Base-by-base conservation (phyloP, 2,888 invertebrate genomes). In the Mesorhabditis spiculigera region DNA sequence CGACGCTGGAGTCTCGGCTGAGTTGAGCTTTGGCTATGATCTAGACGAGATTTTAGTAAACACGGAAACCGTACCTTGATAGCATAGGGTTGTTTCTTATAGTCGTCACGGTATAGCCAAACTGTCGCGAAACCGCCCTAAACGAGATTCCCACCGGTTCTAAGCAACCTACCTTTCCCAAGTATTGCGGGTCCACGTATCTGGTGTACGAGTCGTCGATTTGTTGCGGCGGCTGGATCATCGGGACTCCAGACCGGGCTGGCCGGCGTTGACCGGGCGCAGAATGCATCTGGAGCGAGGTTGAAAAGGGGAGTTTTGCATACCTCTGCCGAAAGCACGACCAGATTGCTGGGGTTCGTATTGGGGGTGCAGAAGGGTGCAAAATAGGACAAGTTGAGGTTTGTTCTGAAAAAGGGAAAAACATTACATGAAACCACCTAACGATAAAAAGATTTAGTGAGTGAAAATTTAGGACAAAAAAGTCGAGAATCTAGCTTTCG, bases 41-140 rank as follows among this genome's bases (percentile, higher is more conserved):
- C 58, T 50, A 50, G n/a, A 50, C 58, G 58, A 50, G n/a, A 50
- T 50, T 50, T n/a, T 10, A 50, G n/a, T 10, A 50, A 50, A 13
- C 58, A 50, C n/a, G 10, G n/a, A 50, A 50, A 50, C 10, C 58
- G n/a, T 13, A 50, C 58, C 58, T 50, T 50, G 8, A 50, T n/a
- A 50, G 58, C 58, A 50, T 50, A 50, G 58, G 8, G n/a, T 50
- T 50, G 10, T 50, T n/a, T 50, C 58, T 10, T 50, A 13, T n/a
- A 10, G 8, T 50, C 58, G 8, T 50, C n/a, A 10, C 58, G 8
- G n/a, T 50, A 50, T 50, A 10, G 58, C 58, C 58, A 50, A 50
- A 50, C 58, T 13, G 58, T n/a, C 8, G 58, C 58, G n/a, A 50
- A 50, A n/a, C 58, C 58, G n/a, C 58, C 58, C 58, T 50, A 50